Percentiles rank a stretch among this genome's conserved stretches.
Evolutionary conservation across 2,888 invertebrate genomes (phyloP).

Genomic region (Dryobota labecula): DNA sequence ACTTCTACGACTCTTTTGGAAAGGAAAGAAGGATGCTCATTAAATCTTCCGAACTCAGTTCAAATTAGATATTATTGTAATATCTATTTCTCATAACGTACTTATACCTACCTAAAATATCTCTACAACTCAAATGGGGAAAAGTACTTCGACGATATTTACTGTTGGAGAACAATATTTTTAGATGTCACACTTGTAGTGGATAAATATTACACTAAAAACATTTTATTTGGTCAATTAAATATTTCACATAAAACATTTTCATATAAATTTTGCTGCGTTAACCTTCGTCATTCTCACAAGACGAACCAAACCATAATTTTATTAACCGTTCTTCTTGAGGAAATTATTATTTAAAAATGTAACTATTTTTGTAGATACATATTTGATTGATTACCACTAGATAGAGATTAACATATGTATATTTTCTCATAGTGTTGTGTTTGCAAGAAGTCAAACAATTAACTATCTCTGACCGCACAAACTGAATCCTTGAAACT

Average conservation of each 20-base stretch:
- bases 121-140: constrained; percentile 80
- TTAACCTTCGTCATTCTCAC: constrained; percentile 68
- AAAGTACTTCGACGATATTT: constrained; percentile 80
- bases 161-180: constrained; percentile 86
- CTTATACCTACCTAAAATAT: constrained; percentile 74
- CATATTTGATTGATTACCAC: constrained; percentile 88
- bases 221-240: constrained; percentile 78
- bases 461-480: constrained; percentile 80
- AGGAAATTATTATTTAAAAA: constrained; percentile 82
- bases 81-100: constrained; percentile 75
- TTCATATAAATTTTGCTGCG: constrained; percentile 76
- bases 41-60: constrained; percentile 81
- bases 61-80: constrained; percentile 78
- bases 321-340: constrained; percentile 78
- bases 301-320: constrained; percentile 68
- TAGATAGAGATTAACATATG: constrained; percentile 86
- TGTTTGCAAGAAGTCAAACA: constrained; percentile 83
- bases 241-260: constrained; percentile 74
- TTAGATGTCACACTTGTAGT: constrained; percentile 87
- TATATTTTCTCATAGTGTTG: constrained; percentile 88
- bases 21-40: constrained; percentile 77
- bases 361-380: constrained; percentile 90
- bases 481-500: constrained; percentile 77
- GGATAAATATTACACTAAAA: constrained; percentile 72
- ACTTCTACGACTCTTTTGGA: constrained; percentile 71